Percentiles rank a stretch among this genome's conserved stretches.
phyloP scores from a whole-genome alignment of 2,888 invertebrate genomes.

The Abrostola tripartita region DNA sequence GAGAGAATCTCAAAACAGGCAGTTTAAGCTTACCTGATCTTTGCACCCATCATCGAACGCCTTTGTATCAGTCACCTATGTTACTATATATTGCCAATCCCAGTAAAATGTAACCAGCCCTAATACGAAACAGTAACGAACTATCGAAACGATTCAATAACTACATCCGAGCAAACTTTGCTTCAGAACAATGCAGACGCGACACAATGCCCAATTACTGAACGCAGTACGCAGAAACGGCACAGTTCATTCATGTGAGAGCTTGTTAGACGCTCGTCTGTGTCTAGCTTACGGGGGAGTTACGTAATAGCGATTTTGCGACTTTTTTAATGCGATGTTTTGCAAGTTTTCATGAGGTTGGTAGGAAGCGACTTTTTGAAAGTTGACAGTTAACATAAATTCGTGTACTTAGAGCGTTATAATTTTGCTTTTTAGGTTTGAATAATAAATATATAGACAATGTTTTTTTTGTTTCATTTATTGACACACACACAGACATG shows the following conservation, averaged over 20 bases:
- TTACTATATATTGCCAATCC: conserved; percentile 6
- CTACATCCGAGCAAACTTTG: conserved; percentile 55
- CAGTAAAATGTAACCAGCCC: conserved; percentile 21
- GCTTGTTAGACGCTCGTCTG: conserved; percentile 76
- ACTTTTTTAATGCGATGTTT: not conserved
- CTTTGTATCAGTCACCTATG: too few relatives aligned
- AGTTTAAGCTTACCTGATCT: too few relatives aligned
- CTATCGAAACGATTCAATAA: conserved; percentile 50
- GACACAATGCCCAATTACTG: conserved; percentile 74
- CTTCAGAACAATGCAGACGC: conserved; percentile 69
- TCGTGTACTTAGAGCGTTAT: too few relatives aligned
- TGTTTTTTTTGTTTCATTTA: too few relatives aligned
- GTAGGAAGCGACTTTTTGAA: too few relatives aligned
- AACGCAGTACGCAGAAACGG: conserved; percentile 67
- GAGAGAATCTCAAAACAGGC: too few relatives aligned
- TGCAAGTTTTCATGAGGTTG: too few relatives aligned
- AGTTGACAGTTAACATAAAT: too few relatives aligned
- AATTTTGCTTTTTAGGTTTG: too few relatives aligned
- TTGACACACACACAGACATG: too few relatives aligned
- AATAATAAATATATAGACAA: too few relatives aligned
- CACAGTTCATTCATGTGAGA: conserved; percentile 71
- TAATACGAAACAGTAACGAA: conserved; percentile 30
- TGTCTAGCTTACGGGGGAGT: conserved; percentile 52
- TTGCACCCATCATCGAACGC: too few relatives aligned
- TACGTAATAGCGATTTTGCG: conserved; percentile 38